Evolutionary conservation across 1,140 invertebrate species (phyloP), one percentile per base, ranked within the genome.

Genomic region (Lasioglossum albipes): DNA sequence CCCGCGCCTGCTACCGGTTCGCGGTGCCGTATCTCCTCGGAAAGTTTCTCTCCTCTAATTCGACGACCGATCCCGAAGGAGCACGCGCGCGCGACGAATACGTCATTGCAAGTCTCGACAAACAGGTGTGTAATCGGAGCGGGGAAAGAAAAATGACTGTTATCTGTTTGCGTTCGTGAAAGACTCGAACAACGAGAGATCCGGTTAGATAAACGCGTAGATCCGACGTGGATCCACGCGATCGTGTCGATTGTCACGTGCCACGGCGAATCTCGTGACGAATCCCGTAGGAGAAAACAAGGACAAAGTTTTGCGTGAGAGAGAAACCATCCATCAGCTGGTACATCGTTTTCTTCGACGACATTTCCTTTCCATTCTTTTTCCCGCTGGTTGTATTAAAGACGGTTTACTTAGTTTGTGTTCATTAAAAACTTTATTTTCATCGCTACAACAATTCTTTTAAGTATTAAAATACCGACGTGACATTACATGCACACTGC

Each of bases 361-460:
- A 2, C 9, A 2, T 49, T 49, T 49, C 10, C 12, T 13, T 49
- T 49, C 13, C 9, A 9, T 45, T 45, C 45, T 10, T 45, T 45
- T 49, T 62, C 66, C 45, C 10, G 2, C 2, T 81, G 66, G 57
- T 75, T 27, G 57, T 73, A 80, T 75, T 70, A 75, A 80, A 75
- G 36, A 80, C 69, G 69, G 62, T 57, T 54, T 18, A 6, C 54
- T 59, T 54, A 67, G 22, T 61, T 76, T 78, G 27, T 78, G 27
- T 54, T 74, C 31, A 74, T 83, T 61, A 79, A 73, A 65, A 71
- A 59, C 74, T 84, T 84, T 84, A 85, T 85, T 84, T 76, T 72
- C 69, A 65, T 82, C 20, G 61, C 68, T 76, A 72, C 69, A 84
- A 68, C 73, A 79, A 13, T 49, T 49, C 45, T 49, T 54, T 54